Conservation (phyloP, 2,113 vertebrate genomes). For the Brachyhypopomus occidentalis region DNA sequence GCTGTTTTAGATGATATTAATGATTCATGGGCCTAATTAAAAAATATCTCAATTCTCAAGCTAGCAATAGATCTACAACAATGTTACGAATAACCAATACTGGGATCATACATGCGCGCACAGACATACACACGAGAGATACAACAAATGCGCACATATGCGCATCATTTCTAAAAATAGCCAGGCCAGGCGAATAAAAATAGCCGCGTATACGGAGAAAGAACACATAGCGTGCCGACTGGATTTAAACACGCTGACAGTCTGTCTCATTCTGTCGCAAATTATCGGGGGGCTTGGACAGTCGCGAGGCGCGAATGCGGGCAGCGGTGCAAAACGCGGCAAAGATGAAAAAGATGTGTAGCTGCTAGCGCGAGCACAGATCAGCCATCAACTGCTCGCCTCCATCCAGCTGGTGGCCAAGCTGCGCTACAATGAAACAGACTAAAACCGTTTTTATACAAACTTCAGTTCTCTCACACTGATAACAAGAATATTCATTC, state of each 20-base stretch:
- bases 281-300: no score
- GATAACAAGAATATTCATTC: no score
- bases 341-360: no score
- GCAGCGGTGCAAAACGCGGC: no score
- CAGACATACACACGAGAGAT: constrained; percentile 35
- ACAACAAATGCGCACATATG: constrained; percentile 59
- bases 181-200: constrained; percentile 66
- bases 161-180: constrained; percentile 73
- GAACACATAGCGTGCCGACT: no score
- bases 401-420: not conserved
- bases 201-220: constrained; percentile 55
- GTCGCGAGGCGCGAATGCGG: no score
- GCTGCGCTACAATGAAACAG: no score
- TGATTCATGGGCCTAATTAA: constrained; percentile 40
- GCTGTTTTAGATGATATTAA: constrained; percentile 30
- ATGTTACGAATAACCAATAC: constrained; percentile 9
- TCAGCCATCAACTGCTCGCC: not conserved
- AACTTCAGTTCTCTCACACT: no score
- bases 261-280: not conserved
- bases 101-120: constrained; percentile 53
- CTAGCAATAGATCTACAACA: constrained; percentile 31
- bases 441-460: no score
- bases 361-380: no score
- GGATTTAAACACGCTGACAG: not conserved
- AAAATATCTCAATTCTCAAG: not conserved